Conservation (phyloP, 2,797 vertebrate genomes). For the Varecia variegata region DNA sequence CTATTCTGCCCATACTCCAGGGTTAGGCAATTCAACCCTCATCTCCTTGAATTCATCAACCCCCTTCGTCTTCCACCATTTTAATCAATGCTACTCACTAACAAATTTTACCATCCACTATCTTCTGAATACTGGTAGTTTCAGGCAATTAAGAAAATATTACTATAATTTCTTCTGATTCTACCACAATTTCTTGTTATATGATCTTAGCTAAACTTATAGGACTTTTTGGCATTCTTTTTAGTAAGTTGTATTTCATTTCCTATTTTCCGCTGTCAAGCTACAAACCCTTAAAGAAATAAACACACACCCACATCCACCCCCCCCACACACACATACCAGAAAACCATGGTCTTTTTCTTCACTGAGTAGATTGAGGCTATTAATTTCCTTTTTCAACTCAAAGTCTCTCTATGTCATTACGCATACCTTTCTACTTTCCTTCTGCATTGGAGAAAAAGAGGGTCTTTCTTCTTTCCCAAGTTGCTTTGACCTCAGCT, state of each 20-base stretch:
- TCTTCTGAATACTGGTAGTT: neutral
- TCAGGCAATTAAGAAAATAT: neutral
- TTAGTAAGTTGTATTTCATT: neutral
- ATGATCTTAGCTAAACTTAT: neutral
- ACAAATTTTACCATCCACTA: neutral
- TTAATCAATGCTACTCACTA: neutral
- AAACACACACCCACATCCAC: neutral
- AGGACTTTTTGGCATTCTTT: neutral
- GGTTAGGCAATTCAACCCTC: neutral
- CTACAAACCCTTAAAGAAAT: neutral
- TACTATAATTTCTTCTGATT: neutral
- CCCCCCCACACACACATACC: neutral
- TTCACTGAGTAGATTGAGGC: neutral
- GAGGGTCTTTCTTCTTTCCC: neutral
- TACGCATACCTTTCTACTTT: neutral
- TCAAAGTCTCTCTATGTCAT: neutral
- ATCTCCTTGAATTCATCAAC: neutral
- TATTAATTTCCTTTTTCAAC: neutral
- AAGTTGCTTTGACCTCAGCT: neutral
- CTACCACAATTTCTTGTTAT: neutral
- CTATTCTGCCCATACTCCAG: neutral
- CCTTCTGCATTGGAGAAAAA: neutral
- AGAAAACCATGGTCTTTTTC: neutral
- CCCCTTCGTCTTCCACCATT: neutral
- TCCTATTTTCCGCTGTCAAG: neutral